A percentile compares a stretch with the other conserved stretches of the same genome.
phyloP scores from a whole-genome alignment of 2,888 invertebrate genomes.

The Thumatha senex region DNA sequence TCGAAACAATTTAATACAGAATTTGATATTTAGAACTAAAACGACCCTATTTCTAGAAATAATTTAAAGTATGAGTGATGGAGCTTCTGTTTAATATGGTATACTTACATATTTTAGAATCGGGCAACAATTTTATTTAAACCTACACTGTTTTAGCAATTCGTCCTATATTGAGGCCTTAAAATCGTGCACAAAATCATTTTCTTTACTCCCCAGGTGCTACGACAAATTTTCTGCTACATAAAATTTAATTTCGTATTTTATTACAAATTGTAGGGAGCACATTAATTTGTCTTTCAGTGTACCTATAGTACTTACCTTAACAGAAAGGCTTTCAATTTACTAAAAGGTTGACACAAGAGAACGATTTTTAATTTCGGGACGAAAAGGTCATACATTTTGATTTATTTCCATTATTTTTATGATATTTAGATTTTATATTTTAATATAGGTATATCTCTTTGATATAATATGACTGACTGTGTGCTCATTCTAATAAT shows the following conservation, averaged over 20 bases:
- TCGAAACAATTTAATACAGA: no score
- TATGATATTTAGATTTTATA: slow-evolving; percentile 10
- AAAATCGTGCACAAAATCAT: no score
- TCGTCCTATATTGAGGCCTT: no score
- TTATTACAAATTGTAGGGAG: neutral
- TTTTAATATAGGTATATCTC: slow-evolving; percentile 6
- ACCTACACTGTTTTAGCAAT: no score
- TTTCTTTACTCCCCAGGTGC: no score
- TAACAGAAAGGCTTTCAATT: slow-evolving; percentile 39
- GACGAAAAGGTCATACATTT: slow-evolving; percentile 15
- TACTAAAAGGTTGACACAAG: slow-evolving; percentile 44
- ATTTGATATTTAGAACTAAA: no score
- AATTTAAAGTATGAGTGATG: no score
- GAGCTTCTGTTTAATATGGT: no score
- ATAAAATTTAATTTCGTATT: neutral
- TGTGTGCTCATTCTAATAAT: neutral
- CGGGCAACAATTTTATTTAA: no score
- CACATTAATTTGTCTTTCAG: neutral
- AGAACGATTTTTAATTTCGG: slow-evolving; percentile 38
- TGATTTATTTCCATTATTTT: slow-evolving; percentile 7
- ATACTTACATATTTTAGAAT: no score
- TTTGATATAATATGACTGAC: slow-evolving; percentile 4
- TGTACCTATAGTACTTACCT: slow-evolving; percentile 20
- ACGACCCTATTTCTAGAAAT: no score
- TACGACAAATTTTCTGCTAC: no score